Base-by-base conservation (phyloP, 2,888 invertebrate species). In the Helicoverpa assulta region DNA sequence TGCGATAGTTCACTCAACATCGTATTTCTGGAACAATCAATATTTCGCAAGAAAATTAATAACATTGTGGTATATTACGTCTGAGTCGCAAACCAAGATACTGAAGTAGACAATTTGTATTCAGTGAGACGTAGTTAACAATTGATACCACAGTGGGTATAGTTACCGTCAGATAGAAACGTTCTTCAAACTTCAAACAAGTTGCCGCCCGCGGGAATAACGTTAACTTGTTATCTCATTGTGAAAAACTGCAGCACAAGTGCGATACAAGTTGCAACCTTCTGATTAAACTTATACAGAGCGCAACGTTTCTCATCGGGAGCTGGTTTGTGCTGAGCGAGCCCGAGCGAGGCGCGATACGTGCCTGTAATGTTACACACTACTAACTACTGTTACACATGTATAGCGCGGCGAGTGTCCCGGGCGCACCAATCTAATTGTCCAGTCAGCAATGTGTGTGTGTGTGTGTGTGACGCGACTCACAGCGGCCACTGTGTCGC, bases 201-300 rank as follows among this genome's bases (percentile, higher is more conserved):
- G 64, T 62, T 67, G 10, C 26, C 14, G 43, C 55, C 18, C n/a
- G 50, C 21, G 47, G 33, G 57, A 73, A 53, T 52, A 14, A 50
- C 57, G 33, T 69, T 19, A 69, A 53, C 58, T 73, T 50, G 62
- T 69, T 68, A 73, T 59, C 73, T 78, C 43, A 60, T 26, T 62
- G 56, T 54, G 29, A 66, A 71, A 69, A 76, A 58, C 68, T 65
- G 61, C 67, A 64, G 54, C 61, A 19, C 12, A 50, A 60, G 56
- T 60, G 62, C 74, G 52, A 69, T 73, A 77, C 74, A 63, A 62
- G 8, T 66, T 54, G 61, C 65, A 53, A 66, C 59, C 58, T 57
- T 53, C 55, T 66, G 74, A 78, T 66, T 62, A 78, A 73, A 69
- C 78, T 76, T 43, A 16, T 53, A 29, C 50, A 58, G 68, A 52